Percentiles rank a stretch among this genome's conserved stretches.
phyloP scores from a whole-genome alignment of 1,140 invertebrate species.

The Cataglyphis hispanica region DNA sequence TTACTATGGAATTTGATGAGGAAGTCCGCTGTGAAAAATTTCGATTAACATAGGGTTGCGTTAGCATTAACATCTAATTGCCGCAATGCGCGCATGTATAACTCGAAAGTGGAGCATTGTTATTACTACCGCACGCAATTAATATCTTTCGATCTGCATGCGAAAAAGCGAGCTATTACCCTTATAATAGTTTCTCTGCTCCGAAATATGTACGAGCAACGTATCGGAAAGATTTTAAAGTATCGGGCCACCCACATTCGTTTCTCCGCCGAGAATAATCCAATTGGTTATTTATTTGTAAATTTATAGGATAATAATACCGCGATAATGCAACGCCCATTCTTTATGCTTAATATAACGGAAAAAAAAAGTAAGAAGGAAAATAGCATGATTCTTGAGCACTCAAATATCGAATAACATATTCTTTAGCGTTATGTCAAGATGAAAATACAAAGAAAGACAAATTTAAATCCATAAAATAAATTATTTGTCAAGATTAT shows the following conservation, averaged over 20 bases:
- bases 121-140: conserved; percentile 57
- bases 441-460: not conserved
- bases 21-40: conserved; percentile 39
- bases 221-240: conserved; percentile 16
- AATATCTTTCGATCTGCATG: conserved; percentile 62
- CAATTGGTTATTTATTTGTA: not conserved
- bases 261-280: not conserved
- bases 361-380: not conserved
- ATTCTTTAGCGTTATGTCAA: not conserved
- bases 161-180: conserved; percentile 53
- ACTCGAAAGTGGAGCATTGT: conserved; percentile 60
- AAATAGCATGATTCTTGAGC: not conserved
- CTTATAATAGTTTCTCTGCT: conserved; percentile 30
- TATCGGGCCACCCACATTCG: not conserved
- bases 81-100: conserved; percentile 54
- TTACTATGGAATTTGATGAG: not conserved
- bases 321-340: not conserved
- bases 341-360: not conserved
- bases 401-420: not conserved
- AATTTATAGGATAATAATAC: conserved; percentile 10
- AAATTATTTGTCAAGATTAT: not conserved
- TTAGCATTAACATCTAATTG: conserved; percentile 60
- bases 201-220: conserved; percentile 13
- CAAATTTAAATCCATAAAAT: not conserved
- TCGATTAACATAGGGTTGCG: conserved; percentile 45